These are phyloP conservation scores for Vireo altiloquus DNA, from an alignment of 2,113 vertebrate species.

Conservation along the genomic window DNA sequence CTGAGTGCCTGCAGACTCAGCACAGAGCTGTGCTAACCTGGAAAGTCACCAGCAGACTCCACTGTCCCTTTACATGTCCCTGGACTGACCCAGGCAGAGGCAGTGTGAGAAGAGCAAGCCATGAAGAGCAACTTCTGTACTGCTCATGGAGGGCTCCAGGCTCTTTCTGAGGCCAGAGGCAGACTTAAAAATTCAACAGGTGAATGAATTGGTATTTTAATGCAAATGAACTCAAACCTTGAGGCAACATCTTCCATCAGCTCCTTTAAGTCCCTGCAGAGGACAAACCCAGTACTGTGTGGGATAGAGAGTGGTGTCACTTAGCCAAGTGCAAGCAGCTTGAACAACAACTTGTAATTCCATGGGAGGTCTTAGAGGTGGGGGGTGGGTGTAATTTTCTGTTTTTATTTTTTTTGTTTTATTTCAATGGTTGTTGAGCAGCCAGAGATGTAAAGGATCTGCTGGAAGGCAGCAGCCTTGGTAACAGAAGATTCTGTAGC, in stretches of 20 bases:
- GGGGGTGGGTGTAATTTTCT: background rate
- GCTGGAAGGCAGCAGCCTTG: background rate
- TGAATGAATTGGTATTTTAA: background rate
- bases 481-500: background rate
- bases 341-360: background rate
- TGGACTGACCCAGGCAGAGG: background rate
- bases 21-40: background rate
- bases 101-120: background rate
- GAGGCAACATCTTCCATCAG: background rate
- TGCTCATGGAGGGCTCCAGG: fast-evolving
- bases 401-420: background rate
- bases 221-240: background rate
- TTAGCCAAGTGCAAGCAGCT: background rate
- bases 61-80: fast-evolving
- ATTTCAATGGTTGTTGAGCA: background rate
- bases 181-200: background rate
- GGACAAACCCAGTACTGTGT: background rate
- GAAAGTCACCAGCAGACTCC: background rate
- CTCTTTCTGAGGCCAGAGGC: background rate
- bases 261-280: background rate
- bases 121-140: background rate
- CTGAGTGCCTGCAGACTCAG: background rate
- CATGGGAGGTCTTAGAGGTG: background rate
- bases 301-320: background rate
- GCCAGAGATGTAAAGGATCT: background rate